phyloP scores from a whole-genome alignment of 2,888 invertebrate species.

The Chironomus riparius region DNA sequence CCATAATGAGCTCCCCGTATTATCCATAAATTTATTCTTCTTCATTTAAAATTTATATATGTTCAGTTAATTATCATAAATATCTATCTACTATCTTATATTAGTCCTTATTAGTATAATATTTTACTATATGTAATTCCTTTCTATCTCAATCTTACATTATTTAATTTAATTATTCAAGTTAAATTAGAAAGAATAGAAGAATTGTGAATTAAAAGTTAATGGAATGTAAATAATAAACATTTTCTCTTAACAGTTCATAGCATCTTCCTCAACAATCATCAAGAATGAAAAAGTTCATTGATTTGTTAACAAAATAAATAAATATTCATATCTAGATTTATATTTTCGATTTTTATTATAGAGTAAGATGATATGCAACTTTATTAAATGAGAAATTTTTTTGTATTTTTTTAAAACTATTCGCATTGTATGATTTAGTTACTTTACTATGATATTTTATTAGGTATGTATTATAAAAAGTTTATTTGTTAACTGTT shows the following conservation, averaged over 20 bases:
- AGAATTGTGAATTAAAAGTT: neutral
- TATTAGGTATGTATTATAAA: neutral
- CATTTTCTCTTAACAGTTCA: neutral
- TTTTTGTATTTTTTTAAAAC: neutral
- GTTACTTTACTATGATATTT: neutral
- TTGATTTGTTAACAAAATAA: too few relatives aligned
- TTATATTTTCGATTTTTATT: too few relatives aligned
- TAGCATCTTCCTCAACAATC: neutral
- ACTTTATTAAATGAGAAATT: neutral
- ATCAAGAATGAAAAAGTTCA: too few relatives aligned
- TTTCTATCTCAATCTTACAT: too few relatives aligned
- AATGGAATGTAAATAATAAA: neutral
- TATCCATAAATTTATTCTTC: too few relatives aligned
- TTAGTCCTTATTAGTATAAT: neutral
- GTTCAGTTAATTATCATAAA: too few relatives aligned
- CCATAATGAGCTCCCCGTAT: too few relatives aligned
- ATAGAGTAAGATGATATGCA: neutral
- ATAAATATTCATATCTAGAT: too few relatives aligned
- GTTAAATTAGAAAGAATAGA: neutral
- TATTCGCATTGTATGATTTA: neutral
- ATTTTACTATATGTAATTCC: too few relatives aligned
- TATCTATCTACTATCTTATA: neutral
- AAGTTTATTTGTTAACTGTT: neutral
- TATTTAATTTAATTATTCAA: too few relatives aligned
- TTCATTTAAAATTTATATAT: too few relatives aligned